Evolutionary conservation across 2,797 vertebrate genomes (phyloP).

Genomic region (Amazona finschi): DNA sequence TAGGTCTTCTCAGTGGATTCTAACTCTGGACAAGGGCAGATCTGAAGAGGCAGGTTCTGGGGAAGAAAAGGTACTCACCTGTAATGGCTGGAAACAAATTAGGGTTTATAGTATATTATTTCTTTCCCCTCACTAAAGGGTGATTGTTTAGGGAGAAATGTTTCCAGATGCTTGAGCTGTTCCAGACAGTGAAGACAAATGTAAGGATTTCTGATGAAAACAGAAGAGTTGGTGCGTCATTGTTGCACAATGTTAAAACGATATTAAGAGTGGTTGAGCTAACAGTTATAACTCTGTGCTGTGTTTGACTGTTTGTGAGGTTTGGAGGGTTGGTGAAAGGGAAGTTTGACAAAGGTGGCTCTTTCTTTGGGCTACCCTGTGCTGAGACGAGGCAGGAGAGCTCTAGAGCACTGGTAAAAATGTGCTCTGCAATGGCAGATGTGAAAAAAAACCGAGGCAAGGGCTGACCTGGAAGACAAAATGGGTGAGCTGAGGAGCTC

Average conservation of each 20-base stretch:
- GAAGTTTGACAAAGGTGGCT: neutral
- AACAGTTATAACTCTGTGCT: neutral
- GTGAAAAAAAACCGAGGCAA: neutral
- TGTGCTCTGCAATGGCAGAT: neutral
- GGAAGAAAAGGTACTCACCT: neutral
- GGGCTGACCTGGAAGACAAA: neutral
- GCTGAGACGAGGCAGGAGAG: neutral
- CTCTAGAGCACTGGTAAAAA: neutral
- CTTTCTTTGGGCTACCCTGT: neutral
- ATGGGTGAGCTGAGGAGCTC: neutral
- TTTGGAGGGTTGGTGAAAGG: neutral
- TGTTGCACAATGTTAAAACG: neutral
- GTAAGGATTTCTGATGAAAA: neutral
- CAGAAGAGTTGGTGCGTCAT: neutral
- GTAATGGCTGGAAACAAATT: neutral
- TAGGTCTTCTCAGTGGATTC: neutral
- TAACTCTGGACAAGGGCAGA: neutral
- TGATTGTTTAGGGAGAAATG: neutral
- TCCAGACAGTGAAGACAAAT: neutral
- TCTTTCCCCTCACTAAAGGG: neutral
- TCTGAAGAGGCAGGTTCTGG: neutral
- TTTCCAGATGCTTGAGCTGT: neutral
- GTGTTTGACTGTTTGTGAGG: neutral
- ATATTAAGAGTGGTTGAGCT: neutral
- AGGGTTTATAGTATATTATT: neutral